These are phyloP conservation scores for Cephus pygmeus DNA, from an alignment of 2,888 invertebrate genomes.

Conservation along the genomic window DNA sequence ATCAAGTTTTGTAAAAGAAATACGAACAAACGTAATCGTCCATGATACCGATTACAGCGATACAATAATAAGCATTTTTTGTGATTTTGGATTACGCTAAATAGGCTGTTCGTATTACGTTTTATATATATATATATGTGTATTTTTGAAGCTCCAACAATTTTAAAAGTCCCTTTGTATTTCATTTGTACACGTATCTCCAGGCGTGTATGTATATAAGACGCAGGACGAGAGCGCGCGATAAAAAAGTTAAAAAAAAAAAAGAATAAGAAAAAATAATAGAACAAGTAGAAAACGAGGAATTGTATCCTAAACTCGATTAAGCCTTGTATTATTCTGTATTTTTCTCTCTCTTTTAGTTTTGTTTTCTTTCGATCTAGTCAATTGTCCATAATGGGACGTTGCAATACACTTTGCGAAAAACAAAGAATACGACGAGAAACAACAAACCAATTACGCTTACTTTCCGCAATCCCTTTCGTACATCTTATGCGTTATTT, in stretches of 20 bases:
- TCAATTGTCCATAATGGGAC: conserved; percentile 55
- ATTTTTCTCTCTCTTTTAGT: conserved; percentile 12
- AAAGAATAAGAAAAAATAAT: background rate
- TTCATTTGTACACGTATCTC: conserved; percentile 23
- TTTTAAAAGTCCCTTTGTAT: conserved; percentile 29
- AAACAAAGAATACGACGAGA: conserved; percentile 13
- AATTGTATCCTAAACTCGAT: conserved; percentile 21
- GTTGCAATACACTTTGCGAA: conserved; percentile 52
- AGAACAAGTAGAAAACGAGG: conserved; percentile 1
- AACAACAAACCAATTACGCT: background rate
- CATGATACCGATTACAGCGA: no score
- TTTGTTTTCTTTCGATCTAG: conserved; percentile 48
- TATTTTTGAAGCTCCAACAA: conserved; percentile 1
- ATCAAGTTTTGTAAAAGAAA: no score
- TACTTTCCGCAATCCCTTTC: no score
- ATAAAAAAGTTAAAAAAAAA: background rate
- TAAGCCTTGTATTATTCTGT: conserved; percentile 27
- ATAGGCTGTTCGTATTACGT: no score
- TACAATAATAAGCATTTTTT: no score
- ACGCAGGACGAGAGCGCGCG: no score
- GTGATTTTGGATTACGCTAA: no score
- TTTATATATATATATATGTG: conserved; percentile 22
- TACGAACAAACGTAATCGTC: no score
- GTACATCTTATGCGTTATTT: no score
- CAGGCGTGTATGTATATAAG: background rate